Conservation (phyloP, 2,113 vertebrate genomes). For the Spheniscus mendiculus region DNA sequence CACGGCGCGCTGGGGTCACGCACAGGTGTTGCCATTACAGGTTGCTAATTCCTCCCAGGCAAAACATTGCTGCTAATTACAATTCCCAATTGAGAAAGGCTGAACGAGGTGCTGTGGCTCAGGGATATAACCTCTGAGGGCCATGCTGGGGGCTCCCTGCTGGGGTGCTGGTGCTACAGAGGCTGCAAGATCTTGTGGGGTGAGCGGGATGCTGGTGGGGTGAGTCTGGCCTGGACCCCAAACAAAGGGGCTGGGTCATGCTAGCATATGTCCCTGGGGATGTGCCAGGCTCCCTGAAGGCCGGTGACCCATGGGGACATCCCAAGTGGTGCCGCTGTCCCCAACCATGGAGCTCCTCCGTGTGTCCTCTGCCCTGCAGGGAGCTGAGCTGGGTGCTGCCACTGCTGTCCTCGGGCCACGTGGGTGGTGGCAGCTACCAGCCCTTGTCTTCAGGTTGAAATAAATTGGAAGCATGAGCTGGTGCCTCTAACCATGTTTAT, state of each 20-base stretch:
- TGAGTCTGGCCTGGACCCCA: background rate
- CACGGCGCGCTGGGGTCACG: fast-evolving
- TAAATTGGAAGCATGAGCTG: background rate
- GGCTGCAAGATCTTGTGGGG: background rate
- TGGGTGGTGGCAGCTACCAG: background rate
- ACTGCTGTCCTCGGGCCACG: fast-evolving
- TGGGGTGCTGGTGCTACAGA: background rate
- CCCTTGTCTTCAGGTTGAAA: background rate
- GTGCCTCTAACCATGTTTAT: slow-evolving; percentile 23
- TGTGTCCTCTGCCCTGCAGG: background rate
- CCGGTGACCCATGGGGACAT: background rate
- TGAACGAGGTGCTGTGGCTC: background rate
- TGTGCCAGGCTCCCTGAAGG: background rate
- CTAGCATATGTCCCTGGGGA: background rate
- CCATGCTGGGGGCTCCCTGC: fast-evolving
- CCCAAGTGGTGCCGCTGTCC: background rate
- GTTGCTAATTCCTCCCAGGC: slow-evolving; percentile 23
- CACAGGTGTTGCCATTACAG: background rate
- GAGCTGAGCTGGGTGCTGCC: background rate
- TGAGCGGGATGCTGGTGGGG: background rate
- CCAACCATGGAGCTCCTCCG: fast-evolving
- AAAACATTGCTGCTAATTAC: slow-evolving; percentile 38
- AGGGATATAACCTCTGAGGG: no score
- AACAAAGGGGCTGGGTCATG: background rate
- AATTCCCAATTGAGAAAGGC: slow-evolving; percentile 16